A percentile compares a stretch with the other conserved stretches of the same genome.
phyloP scores from a whole-genome alignment of 1,140 invertebrate genomes.

The Euwallacea fornicatus region DNA sequence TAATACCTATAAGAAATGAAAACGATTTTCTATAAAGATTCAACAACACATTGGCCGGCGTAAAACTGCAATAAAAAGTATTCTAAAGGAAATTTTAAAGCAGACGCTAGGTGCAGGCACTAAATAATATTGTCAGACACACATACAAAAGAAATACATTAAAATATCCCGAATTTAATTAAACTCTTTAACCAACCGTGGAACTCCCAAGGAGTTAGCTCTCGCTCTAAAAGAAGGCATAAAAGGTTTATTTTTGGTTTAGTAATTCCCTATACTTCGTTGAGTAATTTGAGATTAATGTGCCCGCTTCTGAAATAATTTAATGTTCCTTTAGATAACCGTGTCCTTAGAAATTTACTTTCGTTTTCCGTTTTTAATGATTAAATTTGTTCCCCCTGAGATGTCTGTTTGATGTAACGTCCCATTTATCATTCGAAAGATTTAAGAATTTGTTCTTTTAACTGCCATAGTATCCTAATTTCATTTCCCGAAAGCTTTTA shows the following conservation, averaged over 20 bases:
- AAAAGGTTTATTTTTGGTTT: conserved; percentile 15
- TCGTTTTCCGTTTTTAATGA: conserved; percentile 9
- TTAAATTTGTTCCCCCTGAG: conserved; percentile 11
- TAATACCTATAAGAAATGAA: too few species aligned
- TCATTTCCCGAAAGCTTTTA: too few species aligned
- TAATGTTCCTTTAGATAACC: conserved; percentile 7
- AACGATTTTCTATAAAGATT: too few species aligned
- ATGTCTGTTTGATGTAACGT: neutral
- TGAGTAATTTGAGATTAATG: conserved; percentile 14
- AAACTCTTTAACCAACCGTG: neutral
- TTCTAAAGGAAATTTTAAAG: neutral
- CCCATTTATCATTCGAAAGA: neutral
- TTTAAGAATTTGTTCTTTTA: too few species aligned
- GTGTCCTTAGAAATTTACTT: conserved; percentile 7
- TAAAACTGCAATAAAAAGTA: too few species aligned
- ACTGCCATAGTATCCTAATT: too few species aligned
- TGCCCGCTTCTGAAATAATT: conserved; percentile 11
- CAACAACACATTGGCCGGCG: too few species aligned
- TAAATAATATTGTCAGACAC: neutral
- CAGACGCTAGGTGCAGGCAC: neutral
- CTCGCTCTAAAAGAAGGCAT: neutral
- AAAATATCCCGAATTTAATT: conserved; percentile 1
- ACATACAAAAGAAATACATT: neutral
- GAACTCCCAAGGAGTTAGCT: neutral
- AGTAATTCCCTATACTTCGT: conserved; percentile 9